phyloP scores from a whole-genome alignment of 1,140 invertebrate species.

The Coboldia fuscipes region DNA sequence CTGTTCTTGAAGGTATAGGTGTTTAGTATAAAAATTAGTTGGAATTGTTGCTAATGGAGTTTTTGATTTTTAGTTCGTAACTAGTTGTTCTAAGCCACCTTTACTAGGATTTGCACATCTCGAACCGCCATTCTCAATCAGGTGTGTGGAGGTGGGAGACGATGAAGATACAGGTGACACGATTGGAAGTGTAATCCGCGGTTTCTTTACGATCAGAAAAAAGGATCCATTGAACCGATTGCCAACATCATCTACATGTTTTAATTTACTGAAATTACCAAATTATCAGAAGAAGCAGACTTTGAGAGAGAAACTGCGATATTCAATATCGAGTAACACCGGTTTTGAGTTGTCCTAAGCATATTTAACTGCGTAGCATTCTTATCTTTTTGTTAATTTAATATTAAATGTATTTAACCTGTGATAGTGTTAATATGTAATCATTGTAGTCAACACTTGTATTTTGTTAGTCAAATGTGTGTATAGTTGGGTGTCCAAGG shows the following conservation, averaged over 20 bases:
- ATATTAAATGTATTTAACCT: not conserved
- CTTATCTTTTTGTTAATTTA: not conserved
- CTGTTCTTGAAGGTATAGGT: slow-evolving; percentile 84
- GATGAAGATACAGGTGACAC: slow-evolving; percentile 72
- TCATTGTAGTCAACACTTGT: no score
- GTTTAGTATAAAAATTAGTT: no score
- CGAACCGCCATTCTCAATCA: slow-evolving; percentile 96
- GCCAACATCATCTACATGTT: slow-evolving; percentile 97
- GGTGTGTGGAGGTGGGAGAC: slow-evolving; percentile 96
- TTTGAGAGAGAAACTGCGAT: slow-evolving; percentile 84
- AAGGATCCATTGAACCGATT: slow-evolving; percentile 88
- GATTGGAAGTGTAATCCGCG: slow-evolving; percentile 76
- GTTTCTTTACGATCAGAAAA: slow-evolving; percentile 93
- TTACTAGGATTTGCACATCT: slow-evolving; percentile 91
- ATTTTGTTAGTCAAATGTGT: no score
- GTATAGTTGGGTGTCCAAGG: no score
- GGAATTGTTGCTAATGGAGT: no score
- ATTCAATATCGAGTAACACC: slow-evolving; percentile 93
- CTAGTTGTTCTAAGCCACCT: slow-evolving; percentile 88
- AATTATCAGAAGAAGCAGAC: slow-evolving; percentile 96
- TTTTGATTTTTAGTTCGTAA: slow-evolving; percentile 71
- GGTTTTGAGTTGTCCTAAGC: slow-evolving; percentile 91
- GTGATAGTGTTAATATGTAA: no score
- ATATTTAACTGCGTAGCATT: not conserved
- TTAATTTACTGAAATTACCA: slow-evolving; percentile 94